phyloP scores from a whole-genome alignment of 2,113 vertebrate species.

The Heterotilapia buettikoferi region DNA sequence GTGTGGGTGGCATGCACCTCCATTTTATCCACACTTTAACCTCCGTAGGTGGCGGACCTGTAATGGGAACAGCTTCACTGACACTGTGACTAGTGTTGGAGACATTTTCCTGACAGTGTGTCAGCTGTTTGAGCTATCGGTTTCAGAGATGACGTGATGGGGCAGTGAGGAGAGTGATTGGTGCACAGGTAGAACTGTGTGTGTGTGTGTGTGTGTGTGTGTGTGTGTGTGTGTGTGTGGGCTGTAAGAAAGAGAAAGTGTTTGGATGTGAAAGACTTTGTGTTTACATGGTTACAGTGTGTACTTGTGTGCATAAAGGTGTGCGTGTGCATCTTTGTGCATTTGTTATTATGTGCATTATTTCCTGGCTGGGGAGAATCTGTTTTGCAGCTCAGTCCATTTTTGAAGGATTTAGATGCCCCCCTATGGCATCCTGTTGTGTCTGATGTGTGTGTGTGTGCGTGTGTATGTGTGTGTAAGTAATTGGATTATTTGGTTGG shows the following conservation, averaged over 20 bases:
- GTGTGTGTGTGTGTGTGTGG: not conserved
- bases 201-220: not conserved
- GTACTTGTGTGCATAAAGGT: not conserved
- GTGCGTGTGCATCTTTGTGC: not conserved
- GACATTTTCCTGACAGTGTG: not conserved
- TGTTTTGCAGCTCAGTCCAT: constrained; percentile 12
- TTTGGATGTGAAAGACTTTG: not conserved
- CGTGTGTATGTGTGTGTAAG: not conserved
- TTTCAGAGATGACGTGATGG: not conserved
- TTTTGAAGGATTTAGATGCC: constrained; percentile 27
- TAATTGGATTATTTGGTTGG: constrained; percentile 50
- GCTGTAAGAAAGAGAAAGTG: not conserved
- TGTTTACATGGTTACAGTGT: not conserved
- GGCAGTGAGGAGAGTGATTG: not conserved
- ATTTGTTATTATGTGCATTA: not conserved
- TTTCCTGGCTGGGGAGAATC: constrained; percentile 7
- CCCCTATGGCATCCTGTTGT: not conserved
- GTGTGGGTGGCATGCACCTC: not conserved
- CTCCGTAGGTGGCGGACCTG: not conserved
- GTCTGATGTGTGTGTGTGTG: not conserved
- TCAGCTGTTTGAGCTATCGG: not conserved
- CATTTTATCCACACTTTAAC: not conserved
- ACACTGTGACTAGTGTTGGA: not conserved
- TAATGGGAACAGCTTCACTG: not conserved
- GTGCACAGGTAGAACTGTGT: not conserved